A percentile compares a stretch with the other conserved stretches of the same genome.
Conservation (phyloP, 2,888 invertebrate genomes). For the Ceratothoa steindachneri region DNA sequence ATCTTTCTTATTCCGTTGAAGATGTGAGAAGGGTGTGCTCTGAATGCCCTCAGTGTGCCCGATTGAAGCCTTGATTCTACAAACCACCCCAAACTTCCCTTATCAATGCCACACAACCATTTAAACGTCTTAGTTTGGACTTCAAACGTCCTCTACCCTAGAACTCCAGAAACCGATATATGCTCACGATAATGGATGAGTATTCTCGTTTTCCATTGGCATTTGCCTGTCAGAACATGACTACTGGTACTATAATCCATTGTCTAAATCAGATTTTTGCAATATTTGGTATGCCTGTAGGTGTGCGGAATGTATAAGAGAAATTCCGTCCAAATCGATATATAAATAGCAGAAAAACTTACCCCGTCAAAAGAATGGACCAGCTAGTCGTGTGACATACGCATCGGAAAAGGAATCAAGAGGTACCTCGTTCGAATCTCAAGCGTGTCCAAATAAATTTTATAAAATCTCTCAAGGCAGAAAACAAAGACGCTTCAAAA, state of each 20-base stretch:
- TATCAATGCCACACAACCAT: conserved; percentile 47
- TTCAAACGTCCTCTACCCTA: conserved; percentile 47
- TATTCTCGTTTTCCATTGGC: not conserved
- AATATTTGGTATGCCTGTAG: not conserved
- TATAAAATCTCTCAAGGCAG: no score
- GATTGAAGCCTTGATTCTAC: conserved; percentile 22
- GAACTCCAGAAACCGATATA: not conserved
- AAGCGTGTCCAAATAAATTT: no score
- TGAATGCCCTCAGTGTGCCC: not conserved
- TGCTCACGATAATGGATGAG: not conserved
- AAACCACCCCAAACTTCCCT: conserved; percentile 17
- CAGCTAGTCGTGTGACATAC: no score
- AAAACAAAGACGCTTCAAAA: no score
- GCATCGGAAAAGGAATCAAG: no score
- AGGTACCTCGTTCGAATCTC: no score
- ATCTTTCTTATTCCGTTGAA: conserved; percentile 16
- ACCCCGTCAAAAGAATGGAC: no score
- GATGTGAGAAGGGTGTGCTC: not conserved
- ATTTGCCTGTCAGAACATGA: not conserved
- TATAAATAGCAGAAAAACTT: no score
- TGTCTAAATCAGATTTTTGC: no score
- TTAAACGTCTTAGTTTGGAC: conserved; percentile 48
- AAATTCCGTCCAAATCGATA: no score
- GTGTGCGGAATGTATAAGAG: no score
- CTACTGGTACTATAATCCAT: no score